Evolutionary conservation across 2,888 invertebrate species (phyloP), one percentile per base, ranked within the genome.

Genomic region (Epinotia demarniana): DNA sequence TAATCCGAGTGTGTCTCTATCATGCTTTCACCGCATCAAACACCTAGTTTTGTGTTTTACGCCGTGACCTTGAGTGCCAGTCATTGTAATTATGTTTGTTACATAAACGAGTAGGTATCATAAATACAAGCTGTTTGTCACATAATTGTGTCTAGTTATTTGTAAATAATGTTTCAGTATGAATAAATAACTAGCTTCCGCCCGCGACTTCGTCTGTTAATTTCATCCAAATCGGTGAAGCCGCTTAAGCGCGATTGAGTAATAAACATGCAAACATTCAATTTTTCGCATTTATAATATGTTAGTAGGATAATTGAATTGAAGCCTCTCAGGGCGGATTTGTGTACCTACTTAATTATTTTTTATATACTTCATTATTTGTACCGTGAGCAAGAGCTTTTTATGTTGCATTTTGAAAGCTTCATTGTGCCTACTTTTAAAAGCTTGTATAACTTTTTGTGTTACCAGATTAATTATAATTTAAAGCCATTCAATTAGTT

Each of bases 401-500:
- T 16, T 53, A n/a, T 53, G 6, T 53, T 53, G 49, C 13, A 5
- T 13, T 27, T 64, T 64, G 18, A 58, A 43, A 33, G 23, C 23
- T 46, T 53, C 1, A 18, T 61, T 49, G 9, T 55, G 8, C 8
- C 23, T 61, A 13, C 16, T 53, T 46, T 46, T 46, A 46, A n/a
- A 70, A n/a, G 3, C 3, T 53, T 23, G 27, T 4, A 16, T 16
- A 33, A 33, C 3, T 16, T 39, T 39, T n/a, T 18, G 13, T 8
- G 0, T 57, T 57, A 57, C 16, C 18, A 12, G 19, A 55, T 39
- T 39, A 57, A 58, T 55, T 13, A 55, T 39, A 57, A 39, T 68
- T 55, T 19, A 11, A 13, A 55, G 43, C 19, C 39, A 58, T 58
- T 43, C 4, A 58, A 66, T 67, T 16, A 39, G 64, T 79, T 85